Evolutionary conservation across 2,113 vertebrate species (phyloP), one percentile per base, ranked within the genome.

Genomic region (Forbesichthys agassizii): DNA sequence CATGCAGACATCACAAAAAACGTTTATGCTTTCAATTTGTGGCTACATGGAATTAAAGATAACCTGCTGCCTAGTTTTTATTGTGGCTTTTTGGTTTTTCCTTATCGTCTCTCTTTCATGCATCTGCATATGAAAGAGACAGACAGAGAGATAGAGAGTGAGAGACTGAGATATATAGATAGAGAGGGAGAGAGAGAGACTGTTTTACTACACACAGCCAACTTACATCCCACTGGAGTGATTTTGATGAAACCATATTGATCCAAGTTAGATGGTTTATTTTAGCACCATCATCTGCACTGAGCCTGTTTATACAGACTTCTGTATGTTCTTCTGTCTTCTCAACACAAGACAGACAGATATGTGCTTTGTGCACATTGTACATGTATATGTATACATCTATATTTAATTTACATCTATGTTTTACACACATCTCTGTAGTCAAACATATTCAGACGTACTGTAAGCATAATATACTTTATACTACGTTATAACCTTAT

Each of bases 171-270:
- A 1, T 14, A 12, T 2, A 18, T 11, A 5, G 16, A 42, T 42
- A 42, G 36, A 48, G 11, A 59, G 20, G 33, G 11, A 59, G 57
- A 33, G 6, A 10, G 10, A 48, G 52, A 55, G n/a, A 20, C 7
- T 56, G 59, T 60, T 11, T 52, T 55, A n/a, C 16, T 20, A 33
- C 53, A 71, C 11, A 65, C n/a, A 46, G 12, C 18, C 27, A 1
- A 42, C 11, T 16, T 56, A 54, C 18, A 61, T 66, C 11, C 42
- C 2, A 36, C 6, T 10, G 2, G 18, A 33, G 18, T 67, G 13
- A 27, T 72, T 61, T 59, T 36, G 33, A 60, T 68, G 48, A 75
- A 75, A 49, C 52, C 55, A 48, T 67, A 68, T 61, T 71, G 65
- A 78, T 66, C 48, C 13, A 5, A 55, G 5, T 64, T 55, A 68